phyloP scores from a whole-genome alignment of 2,797 vertebrate genomes.

The Gallinago nigripennis region DNA sequence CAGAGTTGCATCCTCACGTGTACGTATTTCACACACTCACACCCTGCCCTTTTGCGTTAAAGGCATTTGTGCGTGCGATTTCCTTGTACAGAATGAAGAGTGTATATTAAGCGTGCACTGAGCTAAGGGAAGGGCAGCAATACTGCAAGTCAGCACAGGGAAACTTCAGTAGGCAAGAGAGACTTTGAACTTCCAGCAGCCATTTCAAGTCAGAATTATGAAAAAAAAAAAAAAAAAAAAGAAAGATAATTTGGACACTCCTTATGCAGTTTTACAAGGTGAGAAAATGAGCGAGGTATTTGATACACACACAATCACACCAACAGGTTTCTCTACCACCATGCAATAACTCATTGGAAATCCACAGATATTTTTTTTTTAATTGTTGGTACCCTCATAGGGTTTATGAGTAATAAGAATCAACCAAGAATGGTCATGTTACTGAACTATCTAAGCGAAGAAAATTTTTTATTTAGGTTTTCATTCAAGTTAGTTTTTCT shows the following conservation, averaged over 20 bases:
- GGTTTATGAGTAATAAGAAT: not conserved
- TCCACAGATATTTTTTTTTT: not conserved
- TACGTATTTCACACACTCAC: not conserved
- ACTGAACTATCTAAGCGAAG: not conserved
- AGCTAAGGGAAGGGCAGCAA: not conserved
- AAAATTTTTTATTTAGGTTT: not conserved
- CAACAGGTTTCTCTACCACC: not conserved
- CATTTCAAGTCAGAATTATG: not conserved
- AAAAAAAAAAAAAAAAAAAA: not conserved
- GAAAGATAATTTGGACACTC: not conserved
- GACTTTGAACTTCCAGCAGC: not conserved
- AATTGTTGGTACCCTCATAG: not conserved
- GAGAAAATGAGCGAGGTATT: not conserved
- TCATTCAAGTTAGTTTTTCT: not conserved
- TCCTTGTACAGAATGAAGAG: not conserved
- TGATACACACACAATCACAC: accelerated
- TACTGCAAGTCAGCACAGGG: not conserved
- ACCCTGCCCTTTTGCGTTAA: not conserved
- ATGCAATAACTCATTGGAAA: not conserved
- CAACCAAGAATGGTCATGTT: not conserved
- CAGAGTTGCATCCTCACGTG: not conserved
- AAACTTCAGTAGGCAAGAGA: not conserved
- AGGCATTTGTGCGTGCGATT: not conserved
- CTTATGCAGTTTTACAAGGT: not conserved
- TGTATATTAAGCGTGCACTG: not conserved